phyloP scores from a whole-genome alignment of 2,113 vertebrate genomes.

The Oncorhynchus clarkii region DNA sequence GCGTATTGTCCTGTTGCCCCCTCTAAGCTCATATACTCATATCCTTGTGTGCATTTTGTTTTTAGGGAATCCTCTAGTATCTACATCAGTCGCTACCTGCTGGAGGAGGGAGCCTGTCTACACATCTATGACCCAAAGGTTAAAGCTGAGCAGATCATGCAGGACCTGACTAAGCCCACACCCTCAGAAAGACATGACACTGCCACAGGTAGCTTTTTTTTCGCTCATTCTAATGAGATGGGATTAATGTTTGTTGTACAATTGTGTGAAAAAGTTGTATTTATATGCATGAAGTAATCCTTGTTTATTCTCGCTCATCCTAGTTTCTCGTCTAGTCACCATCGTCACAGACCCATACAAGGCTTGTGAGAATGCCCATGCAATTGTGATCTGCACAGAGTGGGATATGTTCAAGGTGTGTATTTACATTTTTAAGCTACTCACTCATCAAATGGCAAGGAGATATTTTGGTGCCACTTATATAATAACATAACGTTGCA shows the following conservation, averaged over 20 bases:
- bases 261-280: too few relatives aligned
- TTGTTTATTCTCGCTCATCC: not conserved
- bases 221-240: too few relatives aligned
- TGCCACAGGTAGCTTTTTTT: constrained; percentile 68
- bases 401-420: constrained; percentile 91
- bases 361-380: constrained; percentile 85
- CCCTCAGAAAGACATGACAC: constrained; percentile 74
- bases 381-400: constrained; percentile 87
- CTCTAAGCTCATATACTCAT: not conserved
- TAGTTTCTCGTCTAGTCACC: constrained; percentile 83
- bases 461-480: constrained; percentile 4
- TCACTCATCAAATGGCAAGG: not conserved
- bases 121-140: constrained; percentile 89
- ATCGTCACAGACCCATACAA: constrained; percentile 83
- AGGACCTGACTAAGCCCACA: constrained; percentile 82
- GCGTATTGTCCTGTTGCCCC: not conserved
- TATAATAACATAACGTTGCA: not conserved
- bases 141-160: constrained; percentile 82
- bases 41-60: not conserved
- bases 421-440: not conserved
- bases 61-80: constrained; percentile 87
- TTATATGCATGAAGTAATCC: too few relatives aligned
- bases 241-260: too few relatives aligned
- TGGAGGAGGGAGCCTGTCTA: constrained; percentile 88
- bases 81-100: constrained; percentile 86